Evolutionary conservation across 2,113 vertebrate genomes (phyloP).

Genomic region (Mustela lutreola): DNA sequence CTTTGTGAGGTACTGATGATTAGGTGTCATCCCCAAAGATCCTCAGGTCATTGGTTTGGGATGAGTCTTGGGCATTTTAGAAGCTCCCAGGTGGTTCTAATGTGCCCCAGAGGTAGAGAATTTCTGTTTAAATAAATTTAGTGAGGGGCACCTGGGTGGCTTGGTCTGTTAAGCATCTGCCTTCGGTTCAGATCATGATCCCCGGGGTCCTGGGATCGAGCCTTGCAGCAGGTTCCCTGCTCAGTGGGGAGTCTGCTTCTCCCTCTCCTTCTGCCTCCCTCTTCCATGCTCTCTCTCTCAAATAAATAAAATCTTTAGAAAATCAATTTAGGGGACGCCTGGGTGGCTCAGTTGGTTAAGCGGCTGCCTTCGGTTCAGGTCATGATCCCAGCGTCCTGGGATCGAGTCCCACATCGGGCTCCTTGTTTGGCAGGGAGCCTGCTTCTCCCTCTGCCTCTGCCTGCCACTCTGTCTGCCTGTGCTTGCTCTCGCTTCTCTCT

Average conservation of each 20-base stretch:
- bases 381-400: no score
- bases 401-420: no score
- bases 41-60: background rate
- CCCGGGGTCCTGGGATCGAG: background rate
- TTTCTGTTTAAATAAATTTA: background rate
- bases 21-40: background rate
- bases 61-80: background rate
- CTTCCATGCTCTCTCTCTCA: background rate
- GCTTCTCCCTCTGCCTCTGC: no score
- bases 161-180: background rate
- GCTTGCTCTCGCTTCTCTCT: background rate
- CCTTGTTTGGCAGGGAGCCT: no score
- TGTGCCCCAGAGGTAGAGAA: background rate
- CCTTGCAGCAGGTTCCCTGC: background rate
- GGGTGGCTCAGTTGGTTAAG: no score
- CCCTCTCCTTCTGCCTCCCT: background rate
- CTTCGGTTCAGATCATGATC: background rate
- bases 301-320: background rate
- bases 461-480: no score
- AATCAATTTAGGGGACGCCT: background rate
- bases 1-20: background rate
- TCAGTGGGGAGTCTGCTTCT: background rate
- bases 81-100: background rate
- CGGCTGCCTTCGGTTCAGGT: no score
- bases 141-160: background rate